Conservation (phyloP, 2,113 vertebrate species). For the Circaetus gallicus region DNA sequence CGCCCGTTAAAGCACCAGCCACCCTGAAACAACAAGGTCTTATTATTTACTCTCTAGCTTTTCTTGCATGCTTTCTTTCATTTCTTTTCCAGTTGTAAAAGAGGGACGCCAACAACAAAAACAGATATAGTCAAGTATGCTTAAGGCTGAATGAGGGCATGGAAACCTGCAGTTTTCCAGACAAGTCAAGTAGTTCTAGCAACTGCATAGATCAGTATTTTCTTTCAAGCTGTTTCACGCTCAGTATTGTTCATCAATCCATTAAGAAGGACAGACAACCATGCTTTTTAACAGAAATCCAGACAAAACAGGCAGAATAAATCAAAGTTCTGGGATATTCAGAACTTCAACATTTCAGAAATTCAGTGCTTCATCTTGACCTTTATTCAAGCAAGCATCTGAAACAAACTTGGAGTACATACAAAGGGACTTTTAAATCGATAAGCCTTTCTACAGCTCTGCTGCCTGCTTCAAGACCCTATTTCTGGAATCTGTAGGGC, state of each 20-base stretch:
- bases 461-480: neutral
- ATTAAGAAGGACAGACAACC: neutral
- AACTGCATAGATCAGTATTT: neutral
- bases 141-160: neutral
- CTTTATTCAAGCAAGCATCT: neutral
- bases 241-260: neutral
- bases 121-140: neutral
- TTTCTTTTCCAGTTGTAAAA: neutral
- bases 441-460: neutral
- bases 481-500: neutral
- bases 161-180: neutral
- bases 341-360: neutral
- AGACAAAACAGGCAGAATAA: neutral
- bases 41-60: neutral
- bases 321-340: neutral
- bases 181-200: neutral
- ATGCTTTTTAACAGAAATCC: neutral
- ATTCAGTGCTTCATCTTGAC: slow-evolving; percentile 15
- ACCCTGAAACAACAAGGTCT: neutral
- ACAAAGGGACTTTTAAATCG: neutral
- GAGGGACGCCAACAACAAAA: neutral
- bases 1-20: slow-evolving; percentile 11
- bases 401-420: neutral
- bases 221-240: neutral
- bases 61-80: neutral